These are phyloP conservation scores for Spilarctia lutea DNA, from an alignment of 2,888 invertebrate species.

Conservation along the genomic window DNA sequence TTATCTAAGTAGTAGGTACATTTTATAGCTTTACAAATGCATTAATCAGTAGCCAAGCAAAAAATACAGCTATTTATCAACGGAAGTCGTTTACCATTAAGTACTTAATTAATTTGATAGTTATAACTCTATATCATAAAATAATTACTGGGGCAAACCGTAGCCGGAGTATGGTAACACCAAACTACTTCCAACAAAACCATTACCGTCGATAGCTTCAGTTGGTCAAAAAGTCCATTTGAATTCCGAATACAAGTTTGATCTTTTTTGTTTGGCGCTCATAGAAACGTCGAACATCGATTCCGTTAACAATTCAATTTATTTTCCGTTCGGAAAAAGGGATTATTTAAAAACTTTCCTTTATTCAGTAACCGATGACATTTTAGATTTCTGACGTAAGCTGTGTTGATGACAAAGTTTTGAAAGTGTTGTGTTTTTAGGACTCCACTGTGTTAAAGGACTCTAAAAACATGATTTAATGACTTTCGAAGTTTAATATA, in stretches of 20 bases:
- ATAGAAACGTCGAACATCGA: conserved; percentile 38
- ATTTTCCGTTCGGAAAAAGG: conserved; percentile 37
- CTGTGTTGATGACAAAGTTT: not conserved
- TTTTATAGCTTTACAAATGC: too few species aligned
- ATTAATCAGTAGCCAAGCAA: too few species aligned
- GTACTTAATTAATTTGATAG: too few species aligned
- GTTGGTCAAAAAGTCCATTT: conserved; percentile 50
- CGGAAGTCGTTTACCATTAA: not conserved
- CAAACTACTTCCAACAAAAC: conserved; percentile 1
- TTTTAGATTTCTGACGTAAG: not conserved
- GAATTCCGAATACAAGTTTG: conserved; percentile 41
- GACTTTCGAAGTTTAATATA: not conserved
- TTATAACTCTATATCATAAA: too few species aligned
- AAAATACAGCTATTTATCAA: too few species aligned
- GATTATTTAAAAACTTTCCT: conserved; percentile 33
- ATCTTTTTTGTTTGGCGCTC: conserved; percentile 38
- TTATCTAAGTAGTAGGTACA: too few species aligned
- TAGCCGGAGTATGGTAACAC: conserved; percentile 1
- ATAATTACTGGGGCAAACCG: not conserved
- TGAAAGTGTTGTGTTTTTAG: not conserved
- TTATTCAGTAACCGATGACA: conserved; percentile 5
- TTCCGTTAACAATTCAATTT: conserved; percentile 50
- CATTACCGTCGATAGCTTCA: conserved; percentile 29
- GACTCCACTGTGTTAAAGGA: not conserved
- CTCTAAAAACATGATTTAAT: not conserved